Evolutionary conservation across 2,797 vertebrate species (phyloP).

Genomic region (Leptoclinus maculatus): DNA sequence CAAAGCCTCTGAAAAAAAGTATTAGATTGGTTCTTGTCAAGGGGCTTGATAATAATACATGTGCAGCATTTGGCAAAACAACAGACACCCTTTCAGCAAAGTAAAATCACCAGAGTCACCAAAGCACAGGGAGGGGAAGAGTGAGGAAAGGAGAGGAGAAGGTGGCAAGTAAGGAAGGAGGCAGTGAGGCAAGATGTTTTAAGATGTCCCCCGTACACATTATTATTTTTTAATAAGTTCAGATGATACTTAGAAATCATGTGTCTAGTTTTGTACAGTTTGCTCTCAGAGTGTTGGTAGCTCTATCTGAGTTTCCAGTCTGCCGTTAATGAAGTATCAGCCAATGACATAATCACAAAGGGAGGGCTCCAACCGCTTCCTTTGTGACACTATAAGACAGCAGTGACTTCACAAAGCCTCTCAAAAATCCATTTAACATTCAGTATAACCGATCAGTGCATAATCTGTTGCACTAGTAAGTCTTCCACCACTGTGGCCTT

Average conservation of each 20-base stretch:
- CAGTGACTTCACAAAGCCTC: conserved; percentile 49
- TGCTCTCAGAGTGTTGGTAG: conserved; percentile 47
- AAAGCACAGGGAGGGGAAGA: conserved; percentile 87
- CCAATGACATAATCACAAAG: conserved; percentile 54
- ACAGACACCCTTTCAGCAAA: conserved; percentile 89
- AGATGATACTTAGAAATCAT: conserved; percentile 67
- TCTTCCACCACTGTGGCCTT: conserved; percentile 37
- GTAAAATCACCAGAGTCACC: conserved; percentile 91
- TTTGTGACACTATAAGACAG: conserved; percentile 51
- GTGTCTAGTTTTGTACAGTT: conserved; percentile 73
- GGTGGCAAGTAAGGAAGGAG: conserved; percentile 81
- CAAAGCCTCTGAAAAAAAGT: conserved; percentile 81
- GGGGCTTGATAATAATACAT: conserved; percentile 82
- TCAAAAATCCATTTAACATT: conserved; percentile 52
- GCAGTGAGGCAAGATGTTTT: conserved; percentile 86
- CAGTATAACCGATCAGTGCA: conserved; percentile 38
- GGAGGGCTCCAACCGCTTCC: conserved; percentile 44
- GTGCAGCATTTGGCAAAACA: conserved; percentile 91
- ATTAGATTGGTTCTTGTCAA: conserved; percentile 78
- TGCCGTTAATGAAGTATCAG: conserved; percentile 50
- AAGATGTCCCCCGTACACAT: conserved; percentile 53
- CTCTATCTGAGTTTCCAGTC: conserved; percentile 50
- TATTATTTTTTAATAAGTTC: conserved; percentile 60
- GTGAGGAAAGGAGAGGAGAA: conserved; percentile 27
- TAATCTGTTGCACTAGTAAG: conserved; percentile 44